These are phyloP conservation scores for Dicrostonyx torquatus DNA, from an alignment of 2,797 vertebrate genomes.

Conservation along the genomic window DNA sequence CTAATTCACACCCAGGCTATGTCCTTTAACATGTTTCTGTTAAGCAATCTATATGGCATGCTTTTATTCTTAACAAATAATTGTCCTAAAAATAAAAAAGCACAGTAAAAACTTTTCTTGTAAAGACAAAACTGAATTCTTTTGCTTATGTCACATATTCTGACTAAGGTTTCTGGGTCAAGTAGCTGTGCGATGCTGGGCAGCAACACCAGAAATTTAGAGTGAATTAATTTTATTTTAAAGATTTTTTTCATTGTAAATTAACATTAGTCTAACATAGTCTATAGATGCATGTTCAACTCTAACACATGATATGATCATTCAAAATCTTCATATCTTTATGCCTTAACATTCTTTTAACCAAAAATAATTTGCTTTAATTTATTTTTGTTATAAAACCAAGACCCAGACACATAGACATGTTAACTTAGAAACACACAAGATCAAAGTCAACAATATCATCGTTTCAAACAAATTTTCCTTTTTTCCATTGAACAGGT, in stretches of 20 bases:
- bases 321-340: not conserved
- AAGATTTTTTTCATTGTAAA: not conserved
- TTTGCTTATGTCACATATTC: not conserved
- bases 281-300: not conserved
- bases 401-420: no score
- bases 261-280: not conserved
- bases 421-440: no score
- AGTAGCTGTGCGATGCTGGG: not conserved
- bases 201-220: not conserved
- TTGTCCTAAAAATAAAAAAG: not conserved
- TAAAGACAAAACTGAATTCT: not conserved
- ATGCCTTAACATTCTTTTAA: not conserved
- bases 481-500: no score
- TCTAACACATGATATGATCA: not conserved
- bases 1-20: not conserved
- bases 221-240: not conserved
- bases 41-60: not conserved
- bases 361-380: not conserved
- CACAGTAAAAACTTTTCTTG: not conserved
- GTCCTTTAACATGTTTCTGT: not conserved
- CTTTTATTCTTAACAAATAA: not conserved
- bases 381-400: not conserved
- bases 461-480: not conserved
- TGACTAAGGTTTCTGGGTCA: no score
- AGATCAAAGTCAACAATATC: not conserved